Percentiles rank a stretch among this genome's conserved stretches.
phyloP scores from a whole-genome alignment of 2,113 vertebrate genomes.

The Charina bottae region DNA sequence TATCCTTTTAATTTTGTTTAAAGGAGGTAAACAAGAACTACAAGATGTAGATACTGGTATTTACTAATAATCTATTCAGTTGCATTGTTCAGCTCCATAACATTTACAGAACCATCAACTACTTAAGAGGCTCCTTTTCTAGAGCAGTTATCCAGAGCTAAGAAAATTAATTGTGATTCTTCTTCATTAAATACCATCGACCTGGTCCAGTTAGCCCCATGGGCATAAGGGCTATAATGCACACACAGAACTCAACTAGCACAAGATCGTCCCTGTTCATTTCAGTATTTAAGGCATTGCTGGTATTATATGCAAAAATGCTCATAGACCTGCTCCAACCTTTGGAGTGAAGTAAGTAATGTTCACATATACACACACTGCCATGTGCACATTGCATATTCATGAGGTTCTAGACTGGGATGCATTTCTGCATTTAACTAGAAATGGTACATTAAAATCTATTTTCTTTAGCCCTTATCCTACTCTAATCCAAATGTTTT shows the following conservation, averaged over 20 bases:
- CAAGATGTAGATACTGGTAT: constrained; percentile 44
- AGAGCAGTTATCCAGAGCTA: constrained; percentile 55
- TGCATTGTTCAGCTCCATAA: constrained; percentile 46
- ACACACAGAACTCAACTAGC: not conserved
- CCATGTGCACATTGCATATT: not conserved
- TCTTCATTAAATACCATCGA: constrained; percentile 48
- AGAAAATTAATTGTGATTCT: constrained; percentile 46
- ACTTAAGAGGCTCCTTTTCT: constrained; percentile 55
- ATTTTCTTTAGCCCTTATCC: constrained; percentile 60
- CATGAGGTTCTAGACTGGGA: not conserved
- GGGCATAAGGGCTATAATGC: not conserved
- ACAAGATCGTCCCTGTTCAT: not conserved
- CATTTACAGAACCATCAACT: constrained; percentile 52
- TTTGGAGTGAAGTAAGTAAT: not conserved
- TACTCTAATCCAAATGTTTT: constrained; percentile 55
- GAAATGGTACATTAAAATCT: constrained; percentile 48
- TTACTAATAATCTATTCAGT: constrained; percentile 48
- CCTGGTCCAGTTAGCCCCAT: not conserved
- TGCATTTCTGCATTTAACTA: constrained; percentile 49
- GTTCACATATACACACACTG: not conserved
- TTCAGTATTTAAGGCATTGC: not conserved
- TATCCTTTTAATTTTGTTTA: constrained; percentile 23
- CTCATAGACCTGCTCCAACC: not conserved
- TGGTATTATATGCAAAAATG: not conserved
- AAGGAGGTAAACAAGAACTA: constrained; percentile 55